Conservation (phyloP, 2,797 vertebrate genomes). For the Rhadinocentrus ornatus region DNA sequence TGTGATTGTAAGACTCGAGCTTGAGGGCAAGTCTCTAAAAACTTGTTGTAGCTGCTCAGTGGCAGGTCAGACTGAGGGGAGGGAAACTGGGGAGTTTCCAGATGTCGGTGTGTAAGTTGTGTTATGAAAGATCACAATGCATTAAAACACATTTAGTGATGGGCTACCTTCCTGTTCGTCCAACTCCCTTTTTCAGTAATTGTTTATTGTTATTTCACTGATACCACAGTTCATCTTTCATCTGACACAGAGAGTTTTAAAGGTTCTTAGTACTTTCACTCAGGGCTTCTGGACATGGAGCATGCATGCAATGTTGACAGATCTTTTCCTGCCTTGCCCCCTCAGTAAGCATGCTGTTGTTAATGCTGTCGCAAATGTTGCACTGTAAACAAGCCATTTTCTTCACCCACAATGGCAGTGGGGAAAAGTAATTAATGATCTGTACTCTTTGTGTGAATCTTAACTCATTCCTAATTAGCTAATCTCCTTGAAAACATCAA, state of each 20-base stretch:
- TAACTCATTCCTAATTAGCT: conserved; percentile 75
- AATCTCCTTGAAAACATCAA: conserved; percentile 74
- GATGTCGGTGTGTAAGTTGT: too few species aligned
- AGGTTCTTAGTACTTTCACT: conserved; percentile 5
- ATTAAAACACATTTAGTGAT: too few species aligned
- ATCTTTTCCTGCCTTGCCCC: conserved; percentile 30
- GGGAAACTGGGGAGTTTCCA: too few species aligned
- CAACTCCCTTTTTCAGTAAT: too few species aligned
- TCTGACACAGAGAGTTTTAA: not conserved
- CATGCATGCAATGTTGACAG: conserved; percentile 7
- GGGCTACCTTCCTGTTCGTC: too few species aligned
- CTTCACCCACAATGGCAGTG: conserved; percentile 53
- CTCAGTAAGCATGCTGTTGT: not conserved
- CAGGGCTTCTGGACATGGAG: conserved; percentile 9
- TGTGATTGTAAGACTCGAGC: too few species aligned
- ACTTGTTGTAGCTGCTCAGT: too few species aligned
- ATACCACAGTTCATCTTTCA: not conserved
- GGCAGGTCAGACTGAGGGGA: too few species aligned
- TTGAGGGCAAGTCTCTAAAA: too few species aligned
- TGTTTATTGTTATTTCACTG: conserved; percentile 3
- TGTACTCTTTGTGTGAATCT: conserved; percentile 68
- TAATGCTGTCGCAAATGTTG: conserved; percentile 24
- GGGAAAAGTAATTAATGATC: conserved; percentile 75
- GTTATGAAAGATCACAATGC: too few species aligned
- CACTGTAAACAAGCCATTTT: conserved; percentile 68